Base-by-base conservation (phyloP, 1,140 invertebrate genomes). In the Ylistrum balloti region DNA sequence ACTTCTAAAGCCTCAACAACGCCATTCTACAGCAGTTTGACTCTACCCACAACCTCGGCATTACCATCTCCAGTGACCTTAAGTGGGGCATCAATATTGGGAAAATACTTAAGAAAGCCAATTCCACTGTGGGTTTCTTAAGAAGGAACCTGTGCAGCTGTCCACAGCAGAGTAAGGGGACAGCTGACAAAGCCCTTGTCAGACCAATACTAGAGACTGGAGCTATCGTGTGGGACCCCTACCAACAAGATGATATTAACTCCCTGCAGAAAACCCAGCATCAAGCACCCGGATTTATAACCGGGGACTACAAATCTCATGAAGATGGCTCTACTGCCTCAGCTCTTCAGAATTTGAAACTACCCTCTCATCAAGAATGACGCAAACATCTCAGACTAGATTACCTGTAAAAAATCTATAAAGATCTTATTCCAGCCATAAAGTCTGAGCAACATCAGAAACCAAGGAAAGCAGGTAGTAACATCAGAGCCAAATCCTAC, bases 181-280 rank as follows among this genome's bases (percentile, higher is more conserved):
- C 35, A 38, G 35, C 13, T 9, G 90, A 88, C 38, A 85, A 87
- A 11, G 33, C 87, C 1, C 89, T 90, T 33, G 87, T 92, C 15
- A 45, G 87, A n/a, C 87, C 91, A 0, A 86, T 88, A 17, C 22
- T 92, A 9, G 91, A 92, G 38, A 90, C 90, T 41, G 74, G 87
- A n/a, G 87, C 89, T 7, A 90, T 33, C 10, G 32, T 92, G 1
- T 92, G 89, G 89, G 88, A 92, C 85, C 91, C 89, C 33, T 89
- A 90, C 38, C 15, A 28, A 0, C 32, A 88, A 33, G 10, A 33
- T n/a, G 35, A 91, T 17, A 88, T 88, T 28, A 87, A 90, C 0
- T 48, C 88, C 35, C 20, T 92, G 5, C 89, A 92, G 90, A 41
- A 56, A 32, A 88, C 13, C 35, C 35, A 38, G 35, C 35, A 38